Percentiles rank a stretch among this genome's conserved stretches.
Conservation (phyloP, 2,888 invertebrate genomes). For the Pyrrhia umbra region DNA sequence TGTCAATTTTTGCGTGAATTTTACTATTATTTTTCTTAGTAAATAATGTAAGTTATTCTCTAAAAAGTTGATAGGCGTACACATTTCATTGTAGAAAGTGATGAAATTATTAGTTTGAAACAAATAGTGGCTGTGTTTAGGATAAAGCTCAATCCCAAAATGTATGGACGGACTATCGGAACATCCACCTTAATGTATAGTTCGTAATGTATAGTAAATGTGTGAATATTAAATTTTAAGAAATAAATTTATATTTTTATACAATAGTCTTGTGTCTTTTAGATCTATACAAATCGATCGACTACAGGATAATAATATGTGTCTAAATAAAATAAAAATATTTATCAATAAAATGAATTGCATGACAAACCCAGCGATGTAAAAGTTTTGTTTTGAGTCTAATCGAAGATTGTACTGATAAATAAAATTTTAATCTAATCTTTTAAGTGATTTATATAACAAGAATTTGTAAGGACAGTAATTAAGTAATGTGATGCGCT, state of each 20-base stretch:
- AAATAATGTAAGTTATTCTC: too few species aligned
- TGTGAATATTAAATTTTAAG: not conserved
- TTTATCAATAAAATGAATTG: constrained; percentile 44
- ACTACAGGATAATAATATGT: too few species aligned
- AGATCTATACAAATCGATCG: not conserved
- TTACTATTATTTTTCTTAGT: too few species aligned
- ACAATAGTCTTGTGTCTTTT: not conserved
- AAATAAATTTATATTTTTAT: constrained; percentile 49
- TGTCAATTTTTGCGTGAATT: too few species aligned
- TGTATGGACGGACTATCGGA: too few species aligned
- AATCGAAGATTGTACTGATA: constrained; percentile 41
- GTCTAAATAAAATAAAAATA: constrained; percentile 12
- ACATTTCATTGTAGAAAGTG: too few species aligned
- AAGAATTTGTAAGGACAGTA: constrained; percentile 6
- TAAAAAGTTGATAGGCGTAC: too few species aligned
- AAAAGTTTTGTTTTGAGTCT: constrained; percentile 54
- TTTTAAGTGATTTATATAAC: constrained; percentile 28
- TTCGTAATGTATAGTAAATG: not conserved
- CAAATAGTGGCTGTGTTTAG: too few species aligned
- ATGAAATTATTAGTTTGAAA: too few species aligned
- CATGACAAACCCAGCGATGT: constrained; percentile 26
- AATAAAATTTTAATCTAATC: constrained; percentile 38
- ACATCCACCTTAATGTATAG: too few species aligned
- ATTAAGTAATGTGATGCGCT: constrained; percentile 5
- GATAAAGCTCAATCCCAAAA: too few species aligned